These are phyloP conservation scores for Agrilus cyanescens DNA, from an alignment of 2,888 invertebrate species.

Conservation along the genomic window DNA sequence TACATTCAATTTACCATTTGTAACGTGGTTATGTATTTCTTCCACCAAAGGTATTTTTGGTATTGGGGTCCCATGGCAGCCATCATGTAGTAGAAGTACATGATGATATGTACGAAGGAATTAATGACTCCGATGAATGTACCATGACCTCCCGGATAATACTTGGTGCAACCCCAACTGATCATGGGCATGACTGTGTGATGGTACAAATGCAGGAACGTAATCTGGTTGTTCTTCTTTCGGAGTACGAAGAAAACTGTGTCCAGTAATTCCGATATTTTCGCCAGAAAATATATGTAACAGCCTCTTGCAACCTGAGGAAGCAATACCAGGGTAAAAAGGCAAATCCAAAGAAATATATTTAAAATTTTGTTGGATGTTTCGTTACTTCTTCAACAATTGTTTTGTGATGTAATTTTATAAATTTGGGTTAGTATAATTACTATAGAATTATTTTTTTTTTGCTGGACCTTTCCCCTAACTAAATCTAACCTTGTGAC, in stretches of 20 bases:
- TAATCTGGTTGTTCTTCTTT: slow-evolving; percentile 82
- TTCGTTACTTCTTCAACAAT: too few species aligned
- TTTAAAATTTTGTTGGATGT: too few species aligned
- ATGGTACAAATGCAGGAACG: slow-evolving; percentile 85
- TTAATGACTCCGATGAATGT: slow-evolving; percentile 60
- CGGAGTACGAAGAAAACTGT: slow-evolving; percentile 88
- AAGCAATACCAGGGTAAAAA: not conserved
- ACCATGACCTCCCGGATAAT: slow-evolving; percentile 61
- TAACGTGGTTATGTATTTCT: slow-evolving; percentile 68
- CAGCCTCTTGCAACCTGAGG: slow-evolving; percentile 56
- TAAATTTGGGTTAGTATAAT: too few species aligned
- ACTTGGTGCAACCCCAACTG: slow-evolving; percentile 87
- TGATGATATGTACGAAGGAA: slow-evolving; percentile 65
- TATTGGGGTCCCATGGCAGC: slow-evolving; percentile 63
- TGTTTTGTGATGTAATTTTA: too few species aligned
- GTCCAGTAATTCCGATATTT: slow-evolving; percentile 81
- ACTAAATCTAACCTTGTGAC: too few species aligned
- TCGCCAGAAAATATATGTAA: slow-evolving; percentile 78
- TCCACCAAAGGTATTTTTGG: slow-evolving; percentile 67
- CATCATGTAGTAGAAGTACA: slow-evolving; percentile 72
- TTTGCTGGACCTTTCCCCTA: too few species aligned
- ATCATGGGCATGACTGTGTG: slow-evolving; percentile 92
- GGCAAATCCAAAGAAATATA: not conserved
- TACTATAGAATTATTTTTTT: too few species aligned
- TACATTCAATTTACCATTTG: slow-evolving; percentile 52